phyloP scores from a whole-genome alignment of 2,888 invertebrate genomes.

The Frankliniella fusca region DNA sequence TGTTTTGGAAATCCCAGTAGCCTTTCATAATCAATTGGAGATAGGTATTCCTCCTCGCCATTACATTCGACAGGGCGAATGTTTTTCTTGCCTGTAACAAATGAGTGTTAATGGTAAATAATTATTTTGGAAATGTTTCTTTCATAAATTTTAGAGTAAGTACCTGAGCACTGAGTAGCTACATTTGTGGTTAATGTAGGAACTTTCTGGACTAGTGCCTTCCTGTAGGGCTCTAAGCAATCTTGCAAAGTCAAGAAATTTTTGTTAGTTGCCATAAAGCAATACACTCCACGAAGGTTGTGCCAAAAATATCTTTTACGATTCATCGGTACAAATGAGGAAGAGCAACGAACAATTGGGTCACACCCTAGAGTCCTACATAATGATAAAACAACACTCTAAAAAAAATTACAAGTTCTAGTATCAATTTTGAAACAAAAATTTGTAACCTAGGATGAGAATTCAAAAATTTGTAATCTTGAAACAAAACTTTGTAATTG shows the following conservation, averaged over 20 bases:
- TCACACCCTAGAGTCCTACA: conserved; percentile 9
- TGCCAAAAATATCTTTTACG: conserved; percentile 1
- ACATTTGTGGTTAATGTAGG: conserved; percentile 3
- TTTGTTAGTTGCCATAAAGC: background rate
- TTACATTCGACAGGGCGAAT: background rate
- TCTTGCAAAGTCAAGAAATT: background rate
- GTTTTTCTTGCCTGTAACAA: background rate
- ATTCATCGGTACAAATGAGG: conserved; percentile 1
- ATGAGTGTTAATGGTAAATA: background rate
- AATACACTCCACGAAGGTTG: background rate
- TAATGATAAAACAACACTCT: background rate
- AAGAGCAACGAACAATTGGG: background rate
- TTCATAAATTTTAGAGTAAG: background rate
- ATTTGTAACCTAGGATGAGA: no score
- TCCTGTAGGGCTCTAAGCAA: background rate
- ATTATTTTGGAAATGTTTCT: background rate
- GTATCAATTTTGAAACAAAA: no score
- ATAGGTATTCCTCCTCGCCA: background rate
- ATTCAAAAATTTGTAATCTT: no score
- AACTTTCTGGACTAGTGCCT: background rate
- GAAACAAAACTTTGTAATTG: no score
- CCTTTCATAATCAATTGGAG: background rate
- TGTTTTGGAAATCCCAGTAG: background rate
- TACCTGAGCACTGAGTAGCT: background rate
- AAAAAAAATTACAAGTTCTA: no score